Evolutionary conservation across 2,113 vertebrate genomes (phyloP), one percentile per base, ranked within the genome.

Genomic region (Siniperca chuatsi): DNA sequence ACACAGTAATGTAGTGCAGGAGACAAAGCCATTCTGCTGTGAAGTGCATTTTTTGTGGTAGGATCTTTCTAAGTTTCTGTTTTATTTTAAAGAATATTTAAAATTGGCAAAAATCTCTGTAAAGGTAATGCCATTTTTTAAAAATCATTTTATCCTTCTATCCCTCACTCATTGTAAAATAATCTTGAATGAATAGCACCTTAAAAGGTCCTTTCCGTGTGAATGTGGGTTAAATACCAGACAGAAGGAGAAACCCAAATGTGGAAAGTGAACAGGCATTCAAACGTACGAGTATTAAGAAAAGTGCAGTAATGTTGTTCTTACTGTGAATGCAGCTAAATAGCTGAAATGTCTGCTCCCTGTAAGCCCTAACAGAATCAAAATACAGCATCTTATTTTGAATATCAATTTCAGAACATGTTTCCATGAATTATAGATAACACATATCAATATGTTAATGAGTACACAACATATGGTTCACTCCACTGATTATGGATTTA

Each of bases 391-490:
- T 90, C 89, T 89, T 89, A 87, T 89, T 90, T 89, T 84, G 64
- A 91, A 90, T 91, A 93, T 89, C 90, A 87, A 94, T 93, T 92
- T 93, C 79, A 90, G 92, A 94, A 92, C 87, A 95, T 91, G 90
- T 92, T 91, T 54, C 78, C 81, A 93, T 94, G 90, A 93, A 93
- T 95, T 93, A 93, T 93, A 93, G 89, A 95, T 93, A 88, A 91
- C 76, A 82, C 52, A 88, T 81, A 91, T 90, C 77, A 88, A 83
- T 83, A 92, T 84, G 85, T 76, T 85, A 90, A 90, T 93, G 88
- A 87, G 84, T 90, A 81, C 91, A 89, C 86, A 92, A 79, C 89
- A 88, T 92, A 92, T 91, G 91, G 85, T 79, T 46, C 18, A n/a
- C 60, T 83, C 23, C 82, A 66, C 80, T 57, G 87, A 84, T 93